Conservation (phyloP, 2,888 invertebrate genomes). For the Andrena chrysosceles region DNA sequence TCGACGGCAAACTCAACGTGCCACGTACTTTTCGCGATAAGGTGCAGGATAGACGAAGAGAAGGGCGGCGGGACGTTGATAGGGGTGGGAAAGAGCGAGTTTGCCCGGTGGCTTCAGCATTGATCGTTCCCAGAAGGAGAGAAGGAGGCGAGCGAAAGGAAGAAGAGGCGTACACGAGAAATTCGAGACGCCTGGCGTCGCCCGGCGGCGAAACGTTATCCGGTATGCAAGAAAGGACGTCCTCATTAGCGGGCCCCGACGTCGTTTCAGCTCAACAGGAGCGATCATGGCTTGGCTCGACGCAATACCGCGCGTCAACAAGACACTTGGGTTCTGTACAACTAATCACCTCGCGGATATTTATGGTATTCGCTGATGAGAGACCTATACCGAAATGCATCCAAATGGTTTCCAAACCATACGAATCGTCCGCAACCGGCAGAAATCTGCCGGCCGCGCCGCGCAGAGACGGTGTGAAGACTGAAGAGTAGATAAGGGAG, state of each 20-base stretch:
- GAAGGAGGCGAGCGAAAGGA: slow-evolving; percentile 51
- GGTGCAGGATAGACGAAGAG: slow-evolving; percentile 53
- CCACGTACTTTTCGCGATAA: slow-evolving; percentile 68
- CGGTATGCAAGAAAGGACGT: slow-evolving; percentile 78
- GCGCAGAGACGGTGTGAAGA: no score
- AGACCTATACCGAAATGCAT: background rate
- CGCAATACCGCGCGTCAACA: slow-evolving; percentile 33
- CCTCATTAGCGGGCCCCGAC: slow-evolving; percentile 76
- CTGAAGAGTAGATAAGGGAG: no score
- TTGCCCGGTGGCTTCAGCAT: slow-evolving; percentile 65
- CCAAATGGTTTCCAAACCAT: background rate
- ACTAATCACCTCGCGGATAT: slow-evolving; percentile 12
- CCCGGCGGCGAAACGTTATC: slow-evolving; percentile 78
- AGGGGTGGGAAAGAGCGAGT: slow-evolving; percentile 45
- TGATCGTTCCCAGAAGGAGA: slow-evolving; percentile 62
- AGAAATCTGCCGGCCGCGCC: no score
- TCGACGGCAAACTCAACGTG: slow-evolving; percentile 56
- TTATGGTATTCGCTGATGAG: slow-evolving; percentile 8
- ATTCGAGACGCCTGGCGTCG: slow-evolving; percentile 76
- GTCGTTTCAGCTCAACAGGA: slow-evolving; percentile 50
- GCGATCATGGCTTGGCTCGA: slow-evolving; percentile 41
- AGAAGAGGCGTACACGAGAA: slow-evolving; percentile 68
- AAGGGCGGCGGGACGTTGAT: slow-evolving; percentile 38
- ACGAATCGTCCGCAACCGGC: no score
- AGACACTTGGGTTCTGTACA: slow-evolving; percentile 24